These are phyloP conservation scores for Hoplodrina ambigua DNA, from an alignment of 2,888 invertebrate genomes.

Conservation along the genomic window DNA sequence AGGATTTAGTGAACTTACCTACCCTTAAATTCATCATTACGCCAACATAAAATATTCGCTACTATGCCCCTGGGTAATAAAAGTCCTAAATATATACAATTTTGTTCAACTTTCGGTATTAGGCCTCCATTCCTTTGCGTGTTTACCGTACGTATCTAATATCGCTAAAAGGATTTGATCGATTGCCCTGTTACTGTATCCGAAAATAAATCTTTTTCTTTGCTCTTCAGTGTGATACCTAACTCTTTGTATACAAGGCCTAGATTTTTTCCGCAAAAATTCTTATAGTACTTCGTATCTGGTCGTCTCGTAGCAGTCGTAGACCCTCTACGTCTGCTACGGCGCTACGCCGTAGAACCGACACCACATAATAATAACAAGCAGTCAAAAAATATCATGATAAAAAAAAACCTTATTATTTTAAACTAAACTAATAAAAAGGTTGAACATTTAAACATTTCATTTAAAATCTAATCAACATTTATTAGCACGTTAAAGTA, in stretches of 20 bases:
- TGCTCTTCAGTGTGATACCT: constrained; percentile 1
- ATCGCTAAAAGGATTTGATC: constrained; percentile 48
- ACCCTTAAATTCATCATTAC: constrained; percentile 1
- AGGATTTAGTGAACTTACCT: constrained; percentile 5
- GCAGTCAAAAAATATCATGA: no score
- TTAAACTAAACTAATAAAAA: constrained; percentile 1
- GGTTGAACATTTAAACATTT: constrained; percentile 2
- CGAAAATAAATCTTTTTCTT: constrained; percentile 23
- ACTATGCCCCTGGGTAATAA: constrained; percentile 29
- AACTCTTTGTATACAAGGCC: not conserved
- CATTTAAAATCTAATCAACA: constrained; percentile 23
- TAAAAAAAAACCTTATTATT: not conserved
- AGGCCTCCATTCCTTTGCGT: constrained; percentile 21
- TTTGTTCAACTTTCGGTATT: constrained; percentile 37
- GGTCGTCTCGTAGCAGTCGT: not conserved
- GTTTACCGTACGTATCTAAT: constrained; percentile 44
- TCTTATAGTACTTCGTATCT: not conserved
- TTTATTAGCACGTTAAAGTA: constrained; percentile 13
- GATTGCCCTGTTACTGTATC: constrained; percentile 19
- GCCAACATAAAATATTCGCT: constrained; percentile 17
- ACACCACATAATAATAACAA: not conserved
- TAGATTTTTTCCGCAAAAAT: not conserved
- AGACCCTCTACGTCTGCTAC: constrained; percentile 24
- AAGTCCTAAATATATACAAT: constrained; percentile 22
- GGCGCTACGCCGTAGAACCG: constrained; percentile 28